A percentile compares a stretch with the other conserved stretches of the same genome.
These are phyloP conservation scores for Marisa cornuarietis DNA, from an alignment of 1,140 invertebrate genomes.

Conservation along the genomic window DNA sequence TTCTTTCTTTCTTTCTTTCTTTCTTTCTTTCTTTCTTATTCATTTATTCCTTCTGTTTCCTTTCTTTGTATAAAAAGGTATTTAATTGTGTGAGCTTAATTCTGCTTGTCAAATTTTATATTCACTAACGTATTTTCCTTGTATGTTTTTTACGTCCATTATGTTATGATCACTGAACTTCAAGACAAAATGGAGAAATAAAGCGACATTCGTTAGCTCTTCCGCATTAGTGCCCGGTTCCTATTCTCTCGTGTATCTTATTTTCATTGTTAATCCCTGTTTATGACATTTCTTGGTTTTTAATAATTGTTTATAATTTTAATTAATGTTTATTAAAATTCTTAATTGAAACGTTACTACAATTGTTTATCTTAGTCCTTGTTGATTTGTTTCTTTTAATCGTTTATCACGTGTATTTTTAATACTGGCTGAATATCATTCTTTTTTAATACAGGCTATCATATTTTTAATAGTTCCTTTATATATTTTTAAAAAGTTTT, in stretches of 20 bases:
- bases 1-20: not conserved
- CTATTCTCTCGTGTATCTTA: not conserved
- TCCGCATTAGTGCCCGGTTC: no score
- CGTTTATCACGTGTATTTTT: no score
- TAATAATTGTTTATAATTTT: not conserved
- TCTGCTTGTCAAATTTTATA: not conserved
- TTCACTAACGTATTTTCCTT: not conserved
- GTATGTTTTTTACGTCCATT: not conserved
- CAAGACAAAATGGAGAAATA: not conserved
- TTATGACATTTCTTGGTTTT: not conserved
- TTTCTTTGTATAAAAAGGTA: not conserved
- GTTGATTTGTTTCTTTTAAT: no score
- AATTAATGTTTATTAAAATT: no score
- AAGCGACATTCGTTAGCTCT: no score
- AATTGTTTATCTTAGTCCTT: no score
- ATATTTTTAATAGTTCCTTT: no score
- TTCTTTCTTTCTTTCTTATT: not conserved
- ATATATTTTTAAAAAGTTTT: no score
- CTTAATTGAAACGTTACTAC: no score
- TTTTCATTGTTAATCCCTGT: not conserved
- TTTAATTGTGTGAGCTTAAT: not conserved
- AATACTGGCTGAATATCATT: no score
- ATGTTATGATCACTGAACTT: not conserved
- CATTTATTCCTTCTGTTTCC: not conserved
- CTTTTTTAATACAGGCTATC: no score